Conservation (phyloP, 2,888 invertebrate genomes). For the Leptinotarsa juncta region DNA sequence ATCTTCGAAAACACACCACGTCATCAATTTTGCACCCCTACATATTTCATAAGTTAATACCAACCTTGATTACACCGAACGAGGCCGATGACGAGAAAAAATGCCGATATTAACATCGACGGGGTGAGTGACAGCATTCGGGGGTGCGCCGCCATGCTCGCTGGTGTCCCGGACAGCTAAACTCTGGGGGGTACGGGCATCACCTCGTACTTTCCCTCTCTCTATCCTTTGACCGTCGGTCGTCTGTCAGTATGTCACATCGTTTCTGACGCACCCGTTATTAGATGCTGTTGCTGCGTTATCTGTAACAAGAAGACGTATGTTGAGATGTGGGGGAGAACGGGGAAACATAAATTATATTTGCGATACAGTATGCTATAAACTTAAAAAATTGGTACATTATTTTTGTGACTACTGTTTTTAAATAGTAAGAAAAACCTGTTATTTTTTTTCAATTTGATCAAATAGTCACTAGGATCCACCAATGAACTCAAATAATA, state of each 20-base stretch:
- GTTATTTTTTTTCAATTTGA: too few species aligned
- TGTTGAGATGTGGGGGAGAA: slow-evolving; percentile 24
- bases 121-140: slow-evolving; percentile 26
- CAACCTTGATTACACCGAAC: slow-evolving; percentile 40
- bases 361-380: too few species aligned
- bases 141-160: slow-evolving; percentile 37
- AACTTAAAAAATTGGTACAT: too few species aligned
- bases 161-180: slow-evolving; percentile 37
- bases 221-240: slow-evolving; percentile 22
- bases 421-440: too few species aligned
- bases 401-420: too few species aligned
- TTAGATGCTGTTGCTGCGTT: slow-evolving; percentile 39
- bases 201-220: slow-evolving; percentile 26
- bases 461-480: too few species aligned
- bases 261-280: slow-evolving; percentile 47
- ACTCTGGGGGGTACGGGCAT: slow-evolving; percentile 38
- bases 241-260: slow-evolving; percentile 46
- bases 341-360: not conserved
- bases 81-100: slow-evolving; percentile 33
- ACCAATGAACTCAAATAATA: too few species aligned
- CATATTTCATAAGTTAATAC: slow-evolving; percentile 38
- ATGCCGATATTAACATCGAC: slow-evolving; percentile 38
- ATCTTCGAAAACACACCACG: not conserved
- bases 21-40: slow-evolving; percentile 21
- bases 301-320: slow-evolving; percentile 44